These are phyloP conservation scores for Penaeus indicus DNA, from an alignment of 1,140 invertebrate genomes.

Conservation along the genomic window DNA sequence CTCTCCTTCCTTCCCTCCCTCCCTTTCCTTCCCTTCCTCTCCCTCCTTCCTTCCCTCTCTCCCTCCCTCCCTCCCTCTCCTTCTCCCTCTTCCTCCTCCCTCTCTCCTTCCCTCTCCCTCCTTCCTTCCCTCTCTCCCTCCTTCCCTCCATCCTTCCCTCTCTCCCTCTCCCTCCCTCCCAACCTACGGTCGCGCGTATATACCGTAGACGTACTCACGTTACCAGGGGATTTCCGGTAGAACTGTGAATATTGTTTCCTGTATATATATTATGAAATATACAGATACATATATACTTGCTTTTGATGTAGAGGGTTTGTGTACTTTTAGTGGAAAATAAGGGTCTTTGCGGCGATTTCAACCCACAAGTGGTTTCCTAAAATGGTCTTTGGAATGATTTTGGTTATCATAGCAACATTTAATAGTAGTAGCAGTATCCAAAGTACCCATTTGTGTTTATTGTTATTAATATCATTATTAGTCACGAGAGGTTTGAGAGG, in stretches of 20 bases:
- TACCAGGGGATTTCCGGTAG: no score
- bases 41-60: not conserved
- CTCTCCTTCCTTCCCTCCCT: not conserved
- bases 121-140: conserved; percentile 13
- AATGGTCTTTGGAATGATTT: no score
- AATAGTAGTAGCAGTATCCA: no score
- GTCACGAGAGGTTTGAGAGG: no score
- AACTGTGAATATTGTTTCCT: not conserved
- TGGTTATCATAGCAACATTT: no score
- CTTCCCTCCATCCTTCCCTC: not conserved
- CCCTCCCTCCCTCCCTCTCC: not conserved
- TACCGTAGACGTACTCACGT: no score
- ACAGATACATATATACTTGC: not conserved
- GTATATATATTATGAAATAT: not conserved
- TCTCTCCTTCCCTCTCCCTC: conserved; percentile 18
- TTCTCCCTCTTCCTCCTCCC: not conserved
- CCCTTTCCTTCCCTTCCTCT: not conserved
- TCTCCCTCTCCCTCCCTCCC: not conserved
- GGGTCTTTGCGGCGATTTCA: no score
- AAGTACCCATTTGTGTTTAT: no score
- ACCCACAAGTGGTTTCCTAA: no score
- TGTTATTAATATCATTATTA: no score
- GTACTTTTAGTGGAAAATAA: no score
- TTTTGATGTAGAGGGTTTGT: no score
- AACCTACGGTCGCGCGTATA: not conserved